Evolutionary conservation across 2,888 invertebrate species (phyloP).

Genomic region (Blastobasis adustella): DNA sequence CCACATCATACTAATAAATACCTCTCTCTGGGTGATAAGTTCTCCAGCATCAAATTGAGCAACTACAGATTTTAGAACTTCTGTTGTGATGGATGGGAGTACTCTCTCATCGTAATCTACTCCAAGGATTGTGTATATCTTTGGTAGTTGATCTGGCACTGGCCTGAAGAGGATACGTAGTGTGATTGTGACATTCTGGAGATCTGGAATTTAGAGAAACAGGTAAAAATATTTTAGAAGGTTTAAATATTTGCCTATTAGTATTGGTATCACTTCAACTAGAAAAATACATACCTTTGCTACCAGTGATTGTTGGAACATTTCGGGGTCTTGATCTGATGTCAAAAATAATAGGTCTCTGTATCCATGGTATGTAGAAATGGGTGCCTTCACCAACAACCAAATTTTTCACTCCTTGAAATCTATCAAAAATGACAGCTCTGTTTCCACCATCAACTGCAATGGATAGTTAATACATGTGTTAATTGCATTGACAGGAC

Average conservation of each 20-base stretch:
- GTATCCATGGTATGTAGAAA: slow-evolving; percentile 99
- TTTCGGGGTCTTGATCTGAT: slow-evolving; percentile 97
- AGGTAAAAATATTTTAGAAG: no score
- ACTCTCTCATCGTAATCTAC: slow-evolving; percentile 99
- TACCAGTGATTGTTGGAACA: slow-evolving; percentile 97
- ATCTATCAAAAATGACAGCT: slow-evolving; percentile 99
- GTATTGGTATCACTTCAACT: no score
- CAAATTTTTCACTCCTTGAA: slow-evolving; percentile 92
- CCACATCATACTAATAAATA: no score
- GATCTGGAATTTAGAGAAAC: slow-evolving; percentile 78
- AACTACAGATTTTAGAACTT: slow-evolving; percentile 98
- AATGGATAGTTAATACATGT: slow-evolving; percentile 27
- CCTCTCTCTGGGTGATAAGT: slow-evolving; percentile 98
- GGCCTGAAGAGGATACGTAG: slow-evolving; percentile 98
- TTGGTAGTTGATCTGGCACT: slow-evolving; percentile 92
- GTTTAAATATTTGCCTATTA: no score
- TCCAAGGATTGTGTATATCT: slow-evolving; percentile 96
- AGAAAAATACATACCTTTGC: slow-evolving; percentile 82
- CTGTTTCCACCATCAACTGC: slow-evolving; percentile 98
- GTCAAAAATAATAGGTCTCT: slow-evolving; percentile 98
- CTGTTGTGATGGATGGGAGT: slow-evolving; percentile 97
- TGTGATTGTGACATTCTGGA: slow-evolving; percentile 99
- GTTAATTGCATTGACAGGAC: neutral
- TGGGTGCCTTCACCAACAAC: slow-evolving; percentile 99
- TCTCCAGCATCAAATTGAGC: slow-evolving; percentile 99